phyloP scores from a whole-genome alignment of 2,113 vertebrate species.

The Bombycilla garrulus region DNA sequence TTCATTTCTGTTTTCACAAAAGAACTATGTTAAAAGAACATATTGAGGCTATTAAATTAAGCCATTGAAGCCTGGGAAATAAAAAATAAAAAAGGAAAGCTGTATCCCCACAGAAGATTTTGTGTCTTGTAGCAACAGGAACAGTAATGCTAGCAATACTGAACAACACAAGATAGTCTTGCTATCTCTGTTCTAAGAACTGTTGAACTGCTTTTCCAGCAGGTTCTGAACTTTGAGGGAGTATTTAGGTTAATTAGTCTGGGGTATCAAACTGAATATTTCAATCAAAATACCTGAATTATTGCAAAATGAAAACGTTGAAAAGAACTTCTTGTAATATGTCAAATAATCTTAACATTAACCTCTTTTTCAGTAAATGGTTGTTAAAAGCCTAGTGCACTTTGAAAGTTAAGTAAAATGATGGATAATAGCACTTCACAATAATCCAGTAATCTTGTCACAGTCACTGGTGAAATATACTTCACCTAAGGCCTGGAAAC shows the following conservation, averaged over 20 bases:
- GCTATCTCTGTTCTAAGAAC: not conserved
- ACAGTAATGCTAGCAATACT: not conserved
- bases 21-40: not conserved
- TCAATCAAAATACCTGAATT: not conserved
- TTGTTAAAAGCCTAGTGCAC: not conserved
- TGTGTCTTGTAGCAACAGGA: not conserved
- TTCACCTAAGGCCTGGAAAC: not conserved
- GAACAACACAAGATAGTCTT: accelerated
- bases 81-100: not conserved
- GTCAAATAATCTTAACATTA: not conserved
- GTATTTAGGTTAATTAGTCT: not conserved
- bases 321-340: not conserved
- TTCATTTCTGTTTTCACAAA: not conserved
- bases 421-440: not conserved
- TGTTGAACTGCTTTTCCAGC: not conserved
- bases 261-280: not conserved
- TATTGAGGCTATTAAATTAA: not conserved
- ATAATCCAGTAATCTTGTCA: not conserved
- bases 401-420: not conserved
- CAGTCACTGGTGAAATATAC: not conserved
- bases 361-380: not conserved
- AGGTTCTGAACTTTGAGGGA: not conserved
- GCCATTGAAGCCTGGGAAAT: accelerated
- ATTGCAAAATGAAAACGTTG: not conserved
- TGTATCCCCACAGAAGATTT: not conserved